phyloP scores from a whole-genome alignment of 2,888 invertebrate genomes.

The Anagyrus pseudococci region DNA sequence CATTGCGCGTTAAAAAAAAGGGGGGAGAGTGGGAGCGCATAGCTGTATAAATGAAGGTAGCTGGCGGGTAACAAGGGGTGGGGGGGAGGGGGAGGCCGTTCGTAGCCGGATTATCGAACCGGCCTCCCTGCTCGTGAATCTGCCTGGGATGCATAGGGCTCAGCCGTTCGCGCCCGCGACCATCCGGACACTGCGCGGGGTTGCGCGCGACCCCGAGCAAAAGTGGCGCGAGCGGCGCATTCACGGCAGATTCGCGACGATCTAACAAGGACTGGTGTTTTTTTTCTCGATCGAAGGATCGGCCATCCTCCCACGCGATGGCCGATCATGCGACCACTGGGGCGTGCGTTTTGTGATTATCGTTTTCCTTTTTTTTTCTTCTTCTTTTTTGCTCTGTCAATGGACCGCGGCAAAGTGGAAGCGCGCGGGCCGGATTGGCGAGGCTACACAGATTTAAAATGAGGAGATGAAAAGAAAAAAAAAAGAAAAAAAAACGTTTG shows the following conservation, averaged over 20 bases:
- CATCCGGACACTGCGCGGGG: slow-evolving; percentile 60
- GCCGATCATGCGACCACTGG: too few species aligned
- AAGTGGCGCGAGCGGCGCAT: slow-evolving; percentile 50
- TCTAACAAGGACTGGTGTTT: neutral
- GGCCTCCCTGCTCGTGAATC: slow-evolving; percentile 61
- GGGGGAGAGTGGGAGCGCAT: too few species aligned
- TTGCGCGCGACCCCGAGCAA: too few species aligned
- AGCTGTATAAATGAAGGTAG: too few species aligned
- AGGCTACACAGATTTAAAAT: slow-evolving; percentile 4
- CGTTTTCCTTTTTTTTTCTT: too few species aligned
- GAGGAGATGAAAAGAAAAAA: slow-evolving; percentile 11
- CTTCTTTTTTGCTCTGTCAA: too few species aligned
- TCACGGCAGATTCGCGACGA: slow-evolving; percentile 53
- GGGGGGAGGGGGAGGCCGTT: slow-evolving; percentile 54
- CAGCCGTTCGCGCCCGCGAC: slow-evolving; percentile 64
- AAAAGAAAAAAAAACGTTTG: slow-evolving; percentile 49
- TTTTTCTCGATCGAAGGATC: neutral
- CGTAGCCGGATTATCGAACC: slow-evolving; percentile 56
- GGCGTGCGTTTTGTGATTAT: too few species aligned
- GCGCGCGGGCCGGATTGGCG: too few species aligned
- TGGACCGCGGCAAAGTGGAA: too few species aligned
- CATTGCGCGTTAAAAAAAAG: slow-evolving; percentile 6
- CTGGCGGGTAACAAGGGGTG: too few species aligned
- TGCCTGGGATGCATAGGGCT: slow-evolving; percentile 66
- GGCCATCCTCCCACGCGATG: too few species aligned